Base-by-base conservation (phyloP, 2,113 vertebrate genomes). In the Clarias magur region DNA sequence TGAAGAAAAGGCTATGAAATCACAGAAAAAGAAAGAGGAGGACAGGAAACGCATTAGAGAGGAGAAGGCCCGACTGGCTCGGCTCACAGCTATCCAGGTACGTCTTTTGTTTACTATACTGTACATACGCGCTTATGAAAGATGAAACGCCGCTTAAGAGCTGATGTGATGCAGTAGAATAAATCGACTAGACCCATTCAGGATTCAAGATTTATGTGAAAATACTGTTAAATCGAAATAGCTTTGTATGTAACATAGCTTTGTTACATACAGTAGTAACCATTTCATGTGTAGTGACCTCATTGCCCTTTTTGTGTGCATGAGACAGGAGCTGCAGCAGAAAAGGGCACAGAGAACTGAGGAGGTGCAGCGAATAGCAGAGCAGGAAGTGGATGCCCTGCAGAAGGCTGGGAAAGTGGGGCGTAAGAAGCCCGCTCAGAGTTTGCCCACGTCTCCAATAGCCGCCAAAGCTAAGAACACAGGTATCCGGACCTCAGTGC, bases 51-150 rank as follows among this genome's bases (percentile, higher is more conserved):
- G 90, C n/a, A 94, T 96, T 87, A 95, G 97, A 0, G 97, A 98
- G 89, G 97, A 99, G 92, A 99, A 97, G 90, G 97, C 97, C 0
- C 96, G 94, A 0, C 93, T 95, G 84, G 97, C 97, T 4, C 94
- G 97, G 6, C 93, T 92, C 0, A 94, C 95, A 1, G 98, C 97
- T 84, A 95, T 99, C 82, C 95, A 98, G 96, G 98, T 97, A 72
- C 9, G 21, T 19, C 7, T 80, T 60, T 30, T 60, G 53, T 21
- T 75, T 17, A 16, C 63, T 10, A 6, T 5, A 48, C 2, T 42
- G 42, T 6, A 13, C 16, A 48, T 15, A 34, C 13, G 23, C 56
- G 56, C 30, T 84, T 17, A 60, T 57, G 15, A 70, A 38, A 67
- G 25, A 12, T 27, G 10, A 68, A 68, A 68, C 19, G 27, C 16